Evolutionary conservation across 2,113 vertebrate genomes (phyloP), one percentile per base, ranked within the genome.

Genomic region (Salminus brasiliensis): DNA sequence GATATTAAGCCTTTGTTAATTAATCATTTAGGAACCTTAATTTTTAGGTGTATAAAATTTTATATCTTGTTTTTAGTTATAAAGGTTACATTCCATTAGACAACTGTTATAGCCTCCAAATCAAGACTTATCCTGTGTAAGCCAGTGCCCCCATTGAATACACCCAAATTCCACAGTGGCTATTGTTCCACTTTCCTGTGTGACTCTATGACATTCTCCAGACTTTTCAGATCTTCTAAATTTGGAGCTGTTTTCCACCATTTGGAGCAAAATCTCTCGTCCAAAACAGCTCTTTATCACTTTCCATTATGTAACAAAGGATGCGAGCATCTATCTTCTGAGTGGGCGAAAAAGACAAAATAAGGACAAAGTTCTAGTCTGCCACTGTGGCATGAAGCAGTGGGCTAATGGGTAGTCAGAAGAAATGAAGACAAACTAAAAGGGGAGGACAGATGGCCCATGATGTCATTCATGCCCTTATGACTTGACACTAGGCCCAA

Each of bases 211-310:
- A 79, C 53, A 78, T 41, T 74, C 63, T 83, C 76, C 81, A 83
- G 76, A 79, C 76, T 74, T 67, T 67, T 73, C 47, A 55, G 69
- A 67, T 67, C 60, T 55, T 52, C 81, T 83, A 79, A 78, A 74
- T 79, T 78, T 83, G 66, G 81, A 66, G 43, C 39, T 59, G 65
- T 79, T 83, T 83, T 76, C 77, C 76, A 76, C n/a, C 65, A 45
- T 65, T 76, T n/a, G 75, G 32, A 57, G 65, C 30, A 78, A 32
- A 63, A 43, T 52, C 34, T 49, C 66, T 60, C 6, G 36, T 53
- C 75, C 47, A 45, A 74, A 73, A 62, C 76, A 69, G 15, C 5
- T 3, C 43, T 49, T 79, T 83, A 79, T 79, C 76, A n/a, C 68
- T 75, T 82, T 82, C 83, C 80, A 76, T 79, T 80, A 79, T 57